A percentile compares a stretch with the other conserved stretches of the same genome.
phyloP scores from a whole-genome alignment of 2,888 invertebrate species.

The Eupithecia insigniata region DNA sequence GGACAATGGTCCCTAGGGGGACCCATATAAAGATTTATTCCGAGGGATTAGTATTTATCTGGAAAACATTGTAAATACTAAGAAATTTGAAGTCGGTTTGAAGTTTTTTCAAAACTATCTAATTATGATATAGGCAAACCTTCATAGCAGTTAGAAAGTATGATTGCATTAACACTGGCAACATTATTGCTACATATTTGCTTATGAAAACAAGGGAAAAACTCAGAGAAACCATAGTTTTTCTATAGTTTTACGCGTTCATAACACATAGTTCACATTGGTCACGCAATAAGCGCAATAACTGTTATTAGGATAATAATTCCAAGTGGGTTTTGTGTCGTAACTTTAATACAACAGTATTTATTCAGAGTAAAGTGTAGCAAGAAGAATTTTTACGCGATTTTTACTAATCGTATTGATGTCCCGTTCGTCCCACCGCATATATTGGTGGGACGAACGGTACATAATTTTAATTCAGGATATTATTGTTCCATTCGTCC shows the following conservation, averaged over 20 bases:
- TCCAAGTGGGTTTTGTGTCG: constrained; percentile 19
- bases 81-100: too few relatives aligned
- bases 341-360: constrained; percentile 22
- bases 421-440: too few relatives aligned
- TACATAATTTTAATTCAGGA: too few relatives aligned
- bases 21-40: too few relatives aligned
- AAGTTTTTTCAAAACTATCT: too few relatives aligned
- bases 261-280: constrained; percentile 28
- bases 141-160: neutral
- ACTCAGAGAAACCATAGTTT: constrained; percentile 20
- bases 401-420: neutral
- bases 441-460: too few relatives aligned
- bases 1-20: too few relatives aligned
- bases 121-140: neutral
- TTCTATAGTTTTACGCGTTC: constrained; percentile 4
- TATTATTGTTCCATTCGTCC: too few relatives aligned
- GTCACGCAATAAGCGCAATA: constrained; percentile 34
- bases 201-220: constrained; percentile 21
- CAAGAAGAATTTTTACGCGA: neutral
- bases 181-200: constrained; percentile 19
- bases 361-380: constrained; percentile 5
- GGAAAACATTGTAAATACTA: too few relatives aligned
- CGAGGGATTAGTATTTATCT: too few relatives aligned
- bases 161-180: neutral
- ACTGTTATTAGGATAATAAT: constrained; percentile 31